A percentile compares a stretch with the other conserved stretches of the same genome.
These are phyloP conservation scores for Synodontis membranacea DNA, from an alignment of 2,113 vertebrate genomes.

Conservation along the genomic window DNA sequence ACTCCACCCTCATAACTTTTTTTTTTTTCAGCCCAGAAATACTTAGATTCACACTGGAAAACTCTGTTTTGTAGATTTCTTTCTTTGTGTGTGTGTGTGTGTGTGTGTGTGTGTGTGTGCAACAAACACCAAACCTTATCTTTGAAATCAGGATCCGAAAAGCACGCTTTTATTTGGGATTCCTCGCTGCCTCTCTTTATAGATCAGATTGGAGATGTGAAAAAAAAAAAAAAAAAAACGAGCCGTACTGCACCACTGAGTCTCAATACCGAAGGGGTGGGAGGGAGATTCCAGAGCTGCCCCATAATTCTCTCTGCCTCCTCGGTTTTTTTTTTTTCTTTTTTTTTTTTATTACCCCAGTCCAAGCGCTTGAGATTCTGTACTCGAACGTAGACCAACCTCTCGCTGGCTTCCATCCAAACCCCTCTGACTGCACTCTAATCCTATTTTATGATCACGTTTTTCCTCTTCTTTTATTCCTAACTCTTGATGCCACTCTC, in stretches of 20 bases:
- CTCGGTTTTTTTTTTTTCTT: background rate
- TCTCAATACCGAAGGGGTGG: background rate
- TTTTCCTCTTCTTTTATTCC: constrained; percentile 39
- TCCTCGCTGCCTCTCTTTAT: background rate
- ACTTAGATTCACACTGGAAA: background rate
- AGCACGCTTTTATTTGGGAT: background rate
- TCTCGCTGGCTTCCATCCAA: constrained; percentile 47
- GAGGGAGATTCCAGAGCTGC: background rate
- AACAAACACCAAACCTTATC: background rate
- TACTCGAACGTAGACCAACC: constrained; percentile 36
- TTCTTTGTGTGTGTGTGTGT: background rate
- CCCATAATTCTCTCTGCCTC: constrained; percentile 17
- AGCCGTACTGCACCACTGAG: background rate
- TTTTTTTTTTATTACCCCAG: constrained; percentile 16
- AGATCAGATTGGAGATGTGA: background rate
- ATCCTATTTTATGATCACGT: constrained; percentile 58
- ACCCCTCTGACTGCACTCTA: constrained; percentile 44
- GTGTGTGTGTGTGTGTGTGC: too few species aligned
- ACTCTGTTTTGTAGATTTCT: background rate
- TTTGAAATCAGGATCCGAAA: background rate
- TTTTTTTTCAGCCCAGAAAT: background rate
- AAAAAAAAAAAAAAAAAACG: background rate
- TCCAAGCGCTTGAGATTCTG: constrained; percentile 28
- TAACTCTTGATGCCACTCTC: background rate
- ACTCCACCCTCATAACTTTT: background rate